Conservation (phyloP, 2,888 invertebrate genomes). For the Tridacna crocea region DNA sequence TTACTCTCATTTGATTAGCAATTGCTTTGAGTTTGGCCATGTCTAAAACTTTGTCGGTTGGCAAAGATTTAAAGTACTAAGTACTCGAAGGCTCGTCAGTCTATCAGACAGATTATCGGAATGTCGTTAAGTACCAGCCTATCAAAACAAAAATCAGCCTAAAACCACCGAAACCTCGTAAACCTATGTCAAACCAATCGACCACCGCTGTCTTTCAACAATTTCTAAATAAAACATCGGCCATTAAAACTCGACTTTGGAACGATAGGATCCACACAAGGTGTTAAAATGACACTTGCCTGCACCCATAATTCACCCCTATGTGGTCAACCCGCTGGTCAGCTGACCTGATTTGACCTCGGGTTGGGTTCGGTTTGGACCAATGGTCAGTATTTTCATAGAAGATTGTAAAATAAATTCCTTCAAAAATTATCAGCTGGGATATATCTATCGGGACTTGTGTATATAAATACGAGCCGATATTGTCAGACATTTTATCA, state of each 20-base stretch:
- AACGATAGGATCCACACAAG: slow-evolving; percentile 23
- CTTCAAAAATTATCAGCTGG: slow-evolving; percentile 27
- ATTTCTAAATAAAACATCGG: neutral
- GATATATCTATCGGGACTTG: slow-evolving; percentile 43
- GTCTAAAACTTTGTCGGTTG: too few relatives aligned
- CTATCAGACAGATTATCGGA: slow-evolving; percentile 2
- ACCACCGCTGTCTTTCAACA: neutral
- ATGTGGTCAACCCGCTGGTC: slow-evolving; percentile 38
- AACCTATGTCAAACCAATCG: slow-evolving; percentile 21
- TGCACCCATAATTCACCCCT: slow-evolving; percentile 40
- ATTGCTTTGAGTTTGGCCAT: too few relatives aligned
- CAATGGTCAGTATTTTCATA: slow-evolving; percentile 25
- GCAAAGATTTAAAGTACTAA: too few relatives aligned
- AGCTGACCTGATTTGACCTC: slow-evolving; percentile 40
- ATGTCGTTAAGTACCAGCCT: slow-evolving; percentile 11
- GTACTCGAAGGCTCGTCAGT: too few relatives aligned
- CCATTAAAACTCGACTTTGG: slow-evolving; percentile 4
- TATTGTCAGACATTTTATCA: slow-evolving; percentile 47
- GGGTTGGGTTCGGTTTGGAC: neutral
- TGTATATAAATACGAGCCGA: slow-evolving; percentile 43
- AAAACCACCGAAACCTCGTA: slow-evolving; percentile 20
- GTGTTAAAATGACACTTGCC: slow-evolving; percentile 48
- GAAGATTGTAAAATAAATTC: slow-evolving; percentile 62
- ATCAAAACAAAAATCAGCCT: slow-evolving; percentile 25
- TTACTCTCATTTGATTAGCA: too few relatives aligned